Percentiles rank a stretch among this genome's conserved stretches.
Evolutionary conservation across 1,140 invertebrate species (phyloP).

Genomic region (Zaprionus gabonicus): DNA sequence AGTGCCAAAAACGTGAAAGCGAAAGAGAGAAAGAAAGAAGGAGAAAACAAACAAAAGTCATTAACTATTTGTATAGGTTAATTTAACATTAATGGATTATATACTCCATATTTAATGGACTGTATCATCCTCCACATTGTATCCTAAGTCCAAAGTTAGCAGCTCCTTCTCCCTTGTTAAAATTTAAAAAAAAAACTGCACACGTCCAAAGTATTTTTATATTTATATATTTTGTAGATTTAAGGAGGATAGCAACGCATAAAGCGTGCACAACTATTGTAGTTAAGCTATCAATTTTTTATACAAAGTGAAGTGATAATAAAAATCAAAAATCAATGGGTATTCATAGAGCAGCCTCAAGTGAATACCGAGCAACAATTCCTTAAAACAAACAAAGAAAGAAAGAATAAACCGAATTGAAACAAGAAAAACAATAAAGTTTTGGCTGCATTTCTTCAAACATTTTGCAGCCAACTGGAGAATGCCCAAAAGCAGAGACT

Average conservation of each 20-base stretch:
- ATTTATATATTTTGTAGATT: slow-evolving; percentile 48
- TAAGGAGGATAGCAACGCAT: slow-evolving; percentile 36
- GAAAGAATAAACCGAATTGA: slow-evolving; percentile 13
- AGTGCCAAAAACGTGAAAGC: slow-evolving; percentile 65
- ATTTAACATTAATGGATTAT: slow-evolving; percentile 26
- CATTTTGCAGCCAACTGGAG: slow-evolving; percentile 54
- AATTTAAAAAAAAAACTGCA: slow-evolving; percentile 46
- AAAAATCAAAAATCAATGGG: slow-evolving; percentile 5
- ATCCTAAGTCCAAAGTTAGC: slow-evolving; percentile 45
- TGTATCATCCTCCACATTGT: slow-evolving; percentile 16
- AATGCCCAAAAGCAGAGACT: slow-evolving; percentile 70
- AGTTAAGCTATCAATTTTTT: slow-evolving; percentile 31
- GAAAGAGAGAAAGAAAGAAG: slow-evolving; percentile 23
- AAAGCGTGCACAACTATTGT: slow-evolving; percentile 27
- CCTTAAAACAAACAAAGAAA: slow-evolving; percentile 37
- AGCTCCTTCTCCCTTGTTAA: neutral
- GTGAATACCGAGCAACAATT: slow-evolving; percentile 27
- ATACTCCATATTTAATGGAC: slow-evolving; percentile 25
- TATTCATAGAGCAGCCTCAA: slow-evolving; percentile 12
- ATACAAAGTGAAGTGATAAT: slow-evolving; percentile 62
- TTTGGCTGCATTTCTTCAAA: slow-evolving; percentile 2
- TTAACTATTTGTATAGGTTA: slow-evolving; percentile 62
- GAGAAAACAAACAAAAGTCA: slow-evolving; percentile 62
- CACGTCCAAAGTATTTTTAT: slow-evolving; percentile 78
- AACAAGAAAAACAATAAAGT: slow-evolving; percentile 7